phyloP scores from a whole-genome alignment of 53 echinoderm and acorn worm genomes.

The Echinarachnius parma region DNA sequence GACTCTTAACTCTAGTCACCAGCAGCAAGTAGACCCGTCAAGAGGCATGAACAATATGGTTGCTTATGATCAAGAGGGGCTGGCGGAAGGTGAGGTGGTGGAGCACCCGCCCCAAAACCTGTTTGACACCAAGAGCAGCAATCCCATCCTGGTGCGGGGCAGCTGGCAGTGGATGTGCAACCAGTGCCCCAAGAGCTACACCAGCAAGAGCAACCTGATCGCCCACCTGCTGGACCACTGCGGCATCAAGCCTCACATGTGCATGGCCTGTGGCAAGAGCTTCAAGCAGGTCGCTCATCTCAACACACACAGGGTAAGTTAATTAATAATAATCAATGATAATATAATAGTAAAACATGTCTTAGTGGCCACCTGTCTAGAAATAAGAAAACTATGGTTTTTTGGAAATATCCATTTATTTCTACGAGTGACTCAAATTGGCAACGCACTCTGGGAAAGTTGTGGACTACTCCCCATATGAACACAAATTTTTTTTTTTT shows the following conservation, averaged over 20 bases:
- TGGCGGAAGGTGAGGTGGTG: slow-evolving; percentile 1
- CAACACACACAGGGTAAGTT: slow-evolving; percentile 53
- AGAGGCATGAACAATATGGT: too few relatives aligned
- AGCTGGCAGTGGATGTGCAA: slow-evolving; percentile 55
- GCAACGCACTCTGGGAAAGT: too few relatives aligned
- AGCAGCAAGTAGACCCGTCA: background rate
- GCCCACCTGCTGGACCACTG: slow-evolving; percentile 48
- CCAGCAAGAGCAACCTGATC: slow-evolving; percentile 47
- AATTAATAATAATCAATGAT: too few relatives aligned
- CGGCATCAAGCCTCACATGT: slow-evolving; percentile 54
- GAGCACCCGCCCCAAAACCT: slow-evolving; percentile 9
- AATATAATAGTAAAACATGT: too few relatives aligned
- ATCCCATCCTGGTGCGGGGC: slow-evolving; percentile 40
- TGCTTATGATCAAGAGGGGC: slow-evolving; percentile 10
- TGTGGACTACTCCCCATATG: too few relatives aligned
- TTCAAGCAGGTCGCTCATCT: slow-evolving; percentile 58
- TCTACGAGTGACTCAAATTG: too few relatives aligned
- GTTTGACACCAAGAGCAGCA: slow-evolving; percentile 37
- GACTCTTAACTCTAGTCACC: background rate
- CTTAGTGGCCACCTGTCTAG: too few relatives aligned
- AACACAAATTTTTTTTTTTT: too few relatives aligned
- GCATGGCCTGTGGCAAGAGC: slow-evolving; percentile 46
- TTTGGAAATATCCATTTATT: too few relatives aligned
- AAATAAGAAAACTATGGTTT: too few relatives aligned
- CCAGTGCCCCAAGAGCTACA: slow-evolving; percentile 54